These are phyloP conservation scores for Ganaspis brasiliensis DNA, from an alignment of 2,888 invertebrate genomes.

Conservation along the genomic window DNA sequence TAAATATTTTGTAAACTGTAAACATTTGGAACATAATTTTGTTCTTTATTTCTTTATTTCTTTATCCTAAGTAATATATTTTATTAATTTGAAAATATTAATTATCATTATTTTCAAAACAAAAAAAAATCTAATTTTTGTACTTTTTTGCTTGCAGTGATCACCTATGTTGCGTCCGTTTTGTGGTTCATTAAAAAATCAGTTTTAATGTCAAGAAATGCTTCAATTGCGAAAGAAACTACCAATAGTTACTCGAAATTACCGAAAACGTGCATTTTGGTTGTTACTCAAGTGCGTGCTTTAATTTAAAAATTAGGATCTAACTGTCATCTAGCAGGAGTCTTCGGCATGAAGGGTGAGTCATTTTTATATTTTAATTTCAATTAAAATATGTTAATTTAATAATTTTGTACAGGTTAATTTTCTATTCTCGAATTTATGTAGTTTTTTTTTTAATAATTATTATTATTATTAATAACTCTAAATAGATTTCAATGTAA, in stretches of 20 bases:
- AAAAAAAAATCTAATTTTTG: neutral
- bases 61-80: too few species aligned
- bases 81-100: too few species aligned
- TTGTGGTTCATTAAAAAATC: neutral
- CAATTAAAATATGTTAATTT: neutral
- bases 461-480: too few species aligned
- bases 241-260: constrained; percentile 5
- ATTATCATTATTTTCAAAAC: too few species aligned
- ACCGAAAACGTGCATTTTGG: neutral
- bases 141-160: constrained; percentile 4
- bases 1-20: too few species aligned
- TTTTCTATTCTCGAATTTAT: too few species aligned
- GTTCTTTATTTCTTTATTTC: too few species aligned
- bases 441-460: too few species aligned
- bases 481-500: too few species aligned
- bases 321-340: constrained; percentile 29
- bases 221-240: constrained; percentile 5
- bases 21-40: too few species aligned
- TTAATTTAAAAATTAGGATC: constrained; percentile 42
- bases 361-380: constrained; percentile 43
- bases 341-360: constrained; percentile 72
- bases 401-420: too few species aligned
- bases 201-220: constrained; percentile 24
- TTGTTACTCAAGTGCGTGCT: constrained; percentile 48
- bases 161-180: neutral